phyloP scores from a whole-genome alignment of 2,113 vertebrate species.

The Chloroceryle aenea region DNA sequence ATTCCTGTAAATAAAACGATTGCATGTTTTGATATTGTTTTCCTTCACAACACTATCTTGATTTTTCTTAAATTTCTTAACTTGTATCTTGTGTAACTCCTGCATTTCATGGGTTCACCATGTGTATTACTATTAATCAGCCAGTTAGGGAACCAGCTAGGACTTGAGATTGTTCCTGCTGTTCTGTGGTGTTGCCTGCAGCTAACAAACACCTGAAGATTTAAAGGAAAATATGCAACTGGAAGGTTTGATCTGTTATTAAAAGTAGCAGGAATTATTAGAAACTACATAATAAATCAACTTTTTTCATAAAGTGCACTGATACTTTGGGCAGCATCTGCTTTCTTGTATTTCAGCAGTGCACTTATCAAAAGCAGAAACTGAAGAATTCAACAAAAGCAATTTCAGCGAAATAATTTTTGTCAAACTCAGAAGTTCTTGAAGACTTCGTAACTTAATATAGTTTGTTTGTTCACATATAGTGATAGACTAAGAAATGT shows the following conservation, averaged over 20 bases:
- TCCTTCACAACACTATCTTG: neutral
- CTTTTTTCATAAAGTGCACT: neutral
- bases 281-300: neutral
- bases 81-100: neutral
- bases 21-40: neutral
- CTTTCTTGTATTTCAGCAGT: neutral
- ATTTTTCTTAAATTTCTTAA: neutral
- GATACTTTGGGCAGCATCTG: neutral
- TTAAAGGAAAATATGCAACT: neutral
- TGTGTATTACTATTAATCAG: neutral
- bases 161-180: neutral
- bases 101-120: neutral
- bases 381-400: neutral
- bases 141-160: neutral
- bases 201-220: neutral
- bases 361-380: neutral
- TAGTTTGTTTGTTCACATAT: neutral
- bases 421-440: neutral
- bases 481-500: neutral
- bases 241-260: neutral
- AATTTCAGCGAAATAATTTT: neutral
- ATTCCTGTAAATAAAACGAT: neutral
- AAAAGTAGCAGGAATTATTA: neutral
- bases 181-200: neutral
- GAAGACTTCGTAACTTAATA: neutral